Base-by-base conservation (phyloP, 2,113 vertebrate species). In the Amblyopsis rosae region DNA sequence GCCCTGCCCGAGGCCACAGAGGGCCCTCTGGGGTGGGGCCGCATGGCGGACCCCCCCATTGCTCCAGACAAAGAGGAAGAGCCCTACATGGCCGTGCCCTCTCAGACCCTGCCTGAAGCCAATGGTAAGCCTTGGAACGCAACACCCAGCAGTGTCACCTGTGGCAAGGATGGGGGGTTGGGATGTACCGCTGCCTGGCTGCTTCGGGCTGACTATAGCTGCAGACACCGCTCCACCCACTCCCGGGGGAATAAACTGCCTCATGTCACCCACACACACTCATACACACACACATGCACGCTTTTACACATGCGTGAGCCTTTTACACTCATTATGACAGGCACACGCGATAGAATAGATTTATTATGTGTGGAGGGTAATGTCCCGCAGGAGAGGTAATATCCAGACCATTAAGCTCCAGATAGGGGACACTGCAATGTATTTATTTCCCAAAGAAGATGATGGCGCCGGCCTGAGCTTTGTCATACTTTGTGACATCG, bases 71-170 rank as follows among this genome's bases (percentile, higher is more conserved):
- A 94, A 92, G 95, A 93, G 90, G 96, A 99, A 90, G 96, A 99
- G 86, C 94, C 96, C 83, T 95, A 96, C 91, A 92, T 96, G 90
- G 95, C 96, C 64, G 94, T 96, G 87, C 95, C 97, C 89, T 96
- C 97, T 90, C 94, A 96, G 95, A 97, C 95, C 91, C 95, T 95
- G 90, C 95, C 95, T 75, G 95, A 97, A 93, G 94, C 94, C 91
- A 96, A 95, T 94, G 98, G 98, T 99, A 98, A 99, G 98, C 96
- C 98, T 98, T 97, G 96, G 96, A 98, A 96, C 93, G 83, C 81
- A 87, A 83, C 82, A 82, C 70, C 48, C 63, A 74, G 61, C 72
- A 74, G 61, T 72, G 79, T 82, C 79, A 85, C 77, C 47, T 83
- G 79, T 62, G 82, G 85, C 79, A 91, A 91, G 90, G 90, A 82